Conservation (phyloP, 1,140 invertebrate genomes). For the Pseudomyrmex sp. region DNA sequence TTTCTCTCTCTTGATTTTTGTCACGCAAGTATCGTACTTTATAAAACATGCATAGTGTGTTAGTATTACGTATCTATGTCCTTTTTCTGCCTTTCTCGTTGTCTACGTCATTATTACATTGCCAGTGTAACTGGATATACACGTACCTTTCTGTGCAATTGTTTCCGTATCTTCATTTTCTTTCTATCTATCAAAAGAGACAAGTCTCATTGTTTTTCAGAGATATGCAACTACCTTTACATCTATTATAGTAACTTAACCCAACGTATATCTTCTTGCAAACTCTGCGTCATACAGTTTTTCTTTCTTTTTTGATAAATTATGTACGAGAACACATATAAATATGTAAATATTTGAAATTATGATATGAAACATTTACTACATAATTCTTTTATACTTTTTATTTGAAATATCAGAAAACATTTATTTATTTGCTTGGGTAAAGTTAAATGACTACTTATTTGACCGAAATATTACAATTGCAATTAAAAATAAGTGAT, state of each 20-base stretch:
- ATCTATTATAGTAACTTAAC: background rate
- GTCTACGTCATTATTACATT: conserved; percentile 55
- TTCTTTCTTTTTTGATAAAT: too few relatives aligned
- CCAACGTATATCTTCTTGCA: background rate
- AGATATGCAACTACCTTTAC: background rate
- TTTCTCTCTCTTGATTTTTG: conserved; percentile 31
- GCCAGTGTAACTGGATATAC: background rate
- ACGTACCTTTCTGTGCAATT: conserved; percentile 10
- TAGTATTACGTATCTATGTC: background rate
- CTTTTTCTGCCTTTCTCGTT: conserved; percentile 14
- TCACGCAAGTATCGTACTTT: background rate
- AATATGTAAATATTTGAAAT: background rate
- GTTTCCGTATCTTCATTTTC: background rate
- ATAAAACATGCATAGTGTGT: conserved; percentile 17
- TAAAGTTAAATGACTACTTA: too few relatives aligned
- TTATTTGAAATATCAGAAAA: too few relatives aligned
- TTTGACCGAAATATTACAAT: too few relatives aligned
- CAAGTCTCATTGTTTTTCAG: background rate
- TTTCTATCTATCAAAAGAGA: background rate
- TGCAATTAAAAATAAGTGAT: too few relatives aligned
- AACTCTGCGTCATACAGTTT: background rate
- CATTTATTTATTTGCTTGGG: too few relatives aligned
- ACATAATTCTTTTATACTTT: too few relatives aligned
- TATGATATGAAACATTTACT: background rate
- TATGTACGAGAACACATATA: background rate